Percentiles rank a stretch among this genome's conserved stretches.
phyloP scores from a whole-genome alignment of 2,888 invertebrate species.

The Lasioglossum lativentre region DNA sequence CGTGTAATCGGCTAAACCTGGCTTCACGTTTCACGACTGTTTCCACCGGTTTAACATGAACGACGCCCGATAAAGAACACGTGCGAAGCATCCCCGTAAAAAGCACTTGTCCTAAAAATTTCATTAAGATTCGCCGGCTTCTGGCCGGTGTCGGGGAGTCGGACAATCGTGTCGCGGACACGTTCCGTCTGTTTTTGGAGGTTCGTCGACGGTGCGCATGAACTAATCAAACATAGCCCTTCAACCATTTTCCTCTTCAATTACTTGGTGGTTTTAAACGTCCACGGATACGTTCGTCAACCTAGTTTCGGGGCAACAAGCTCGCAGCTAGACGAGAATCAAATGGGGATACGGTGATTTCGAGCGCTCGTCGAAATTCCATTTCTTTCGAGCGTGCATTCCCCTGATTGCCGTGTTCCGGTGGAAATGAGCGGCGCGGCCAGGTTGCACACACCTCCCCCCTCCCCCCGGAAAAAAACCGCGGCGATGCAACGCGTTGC shows the following conservation, averaged over 20 bases:
- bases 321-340: conserved; percentile 8
- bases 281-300: background rate
- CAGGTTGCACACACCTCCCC: background rate
- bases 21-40: no score
- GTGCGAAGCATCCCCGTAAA: no score
- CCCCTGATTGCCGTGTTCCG: conserved; percentile 26
- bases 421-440: conserved; percentile 22
- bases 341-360: conserved; percentile 3
- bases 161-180: background rate
- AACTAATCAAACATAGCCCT: background rate
- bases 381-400: conserved; percentile 13
- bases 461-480: background rate
- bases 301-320: background rate
- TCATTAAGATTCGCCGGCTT: background rate
- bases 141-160: background rate
- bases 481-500: background rate
- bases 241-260: background rate
- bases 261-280: background rate
- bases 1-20: no score
- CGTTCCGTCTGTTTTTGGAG: background rate
- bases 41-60: no score
- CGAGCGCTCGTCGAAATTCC: conserved; percentile 19
- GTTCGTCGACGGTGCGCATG: background rate
- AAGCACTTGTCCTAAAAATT: background rate
- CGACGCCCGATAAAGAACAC: no score